Evolutionary conservation across 2,113 vertebrate species (phyloP), one percentile per base, ranked within the genome.

Genomic region (Garra rufa): DNA sequence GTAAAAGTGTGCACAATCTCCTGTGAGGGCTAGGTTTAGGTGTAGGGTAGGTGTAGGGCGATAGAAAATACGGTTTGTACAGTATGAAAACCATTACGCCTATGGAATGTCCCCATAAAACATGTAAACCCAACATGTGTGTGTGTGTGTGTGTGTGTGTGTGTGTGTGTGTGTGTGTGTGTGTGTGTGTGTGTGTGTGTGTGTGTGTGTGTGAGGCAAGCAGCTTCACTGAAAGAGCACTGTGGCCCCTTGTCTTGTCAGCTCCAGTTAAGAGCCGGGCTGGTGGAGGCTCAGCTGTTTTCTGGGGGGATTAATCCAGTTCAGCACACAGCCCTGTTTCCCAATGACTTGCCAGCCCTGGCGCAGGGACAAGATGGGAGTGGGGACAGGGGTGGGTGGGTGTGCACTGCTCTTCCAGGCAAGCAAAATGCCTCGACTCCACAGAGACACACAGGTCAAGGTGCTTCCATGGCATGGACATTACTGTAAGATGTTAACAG

Each of bases 211-310:
- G 63, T 83, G 80, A 81, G 61, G 69, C 44, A 34, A 70, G 79
- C 75, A 65, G 46, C 57, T 75, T 78, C 73, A 85, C 57, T 85
- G 84, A 85, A 77, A 80, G 57, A 74, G 78, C 83, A 82, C 74
- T 71, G 61, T 81, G 48, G 59, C 52, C 76, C 63, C 84, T 77
- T 81, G 78, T 85, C 81, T 77, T 75, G 83, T 85, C 71, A 55
- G 55, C 52, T 76, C 78, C 52, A 70, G 69, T 83, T 77, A 83
- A 86, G 85, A 80, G 85, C 80, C 44, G 30, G 9, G n/a, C 65
- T 82, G 78, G 55, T 50, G 46, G 87, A 81, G 79, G 48, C 89
- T 87, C 88, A 90, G 89, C 88, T 90, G 89, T 85, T 89, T 88
- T 88, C 85, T 87, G 78, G 83, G 19, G 79, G 81, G 85, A 90